Base-by-base conservation (phyloP, 2,888 invertebrate species). In the Cerceris ruficornis region DNA sequence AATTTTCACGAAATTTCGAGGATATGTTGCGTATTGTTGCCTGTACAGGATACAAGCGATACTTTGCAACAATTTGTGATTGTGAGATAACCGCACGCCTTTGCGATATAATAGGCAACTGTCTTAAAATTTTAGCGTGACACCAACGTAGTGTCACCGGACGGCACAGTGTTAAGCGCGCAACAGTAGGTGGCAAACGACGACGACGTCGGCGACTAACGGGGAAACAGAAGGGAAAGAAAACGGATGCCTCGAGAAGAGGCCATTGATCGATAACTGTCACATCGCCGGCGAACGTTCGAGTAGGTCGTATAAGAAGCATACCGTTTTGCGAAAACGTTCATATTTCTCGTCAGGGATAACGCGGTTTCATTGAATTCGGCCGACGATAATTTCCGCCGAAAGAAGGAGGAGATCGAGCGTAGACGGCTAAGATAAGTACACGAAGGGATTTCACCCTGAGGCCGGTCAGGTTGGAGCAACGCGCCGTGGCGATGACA, bases 401-500 rank as follows among this genome's bases (percentile, higher is more conserved):
- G 74, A 83, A 76, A 77, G 84, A 80, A 77, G 64, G 65, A 64
- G 71, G 64, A 76, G 82, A 78, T 75, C 69, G 78, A 75, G 81
- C 77, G 69, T 77, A 64, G 78, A 67, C 71, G 75, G 60, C 69
- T 77, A 77, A 86, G 86, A 87, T 85, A 85, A 87, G 87, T 83
- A 85, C 81, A 75, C 79, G 81, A 67, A 76, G 84, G 79, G 82
- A 83, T 82, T 85, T 65, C 59, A 57, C 64, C 74, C 71, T 43
- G 75, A 64, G 84, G 78, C 78, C 76, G 82, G 84, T 79, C 81
- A 84, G 80, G 80, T 61, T 69, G 81, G 76, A 75, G 85, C 73
- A 69, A 83, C 69, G 83, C 77, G 83, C 77, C 82, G 82, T 89
- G 90, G 83, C 82, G 88, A 89, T 90, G 90, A 90, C 90, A 89